Base-by-base conservation (phyloP, 1,140 invertebrate genomes). In the Drosophila punjabiensis region DNA sequence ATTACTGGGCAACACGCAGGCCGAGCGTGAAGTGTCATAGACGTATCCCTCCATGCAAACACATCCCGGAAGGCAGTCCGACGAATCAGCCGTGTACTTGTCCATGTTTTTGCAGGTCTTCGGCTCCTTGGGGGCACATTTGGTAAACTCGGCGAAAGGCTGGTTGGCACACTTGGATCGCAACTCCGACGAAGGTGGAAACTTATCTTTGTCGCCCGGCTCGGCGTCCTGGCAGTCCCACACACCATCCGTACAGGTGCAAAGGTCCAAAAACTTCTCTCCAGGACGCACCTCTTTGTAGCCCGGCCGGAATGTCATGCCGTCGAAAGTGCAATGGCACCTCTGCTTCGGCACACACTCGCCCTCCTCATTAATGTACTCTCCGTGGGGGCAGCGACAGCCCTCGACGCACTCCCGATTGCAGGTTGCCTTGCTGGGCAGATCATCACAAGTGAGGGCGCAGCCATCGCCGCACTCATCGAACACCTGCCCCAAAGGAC, bases 51-150 rank as follows among this genome's bases (percentile, higher is more conserved):
- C 92, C 93, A 96, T 96, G 92, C 97, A 98, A 67, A 96, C 93
- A 86, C 97, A 98, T 5, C 97, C 97, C 1, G 96, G 94, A 20
- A 95, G 94, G 81, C 97, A 98, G 3, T 96, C 93, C 5, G 93
- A 93, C 1, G 95, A 92, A 67, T 94, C 82, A 76, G 92, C 52
- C 64, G 93, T 43, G 62, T 93, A 75, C 35, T 95, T 93, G 71
- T 97, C 95, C 96, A 97, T 97, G 89, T 97, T 98, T 93, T 96
- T 96, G 93, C 98, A 98, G 0, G 97, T 98, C 33, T 95, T 92
- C 0, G 96, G 96, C 79, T 97, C 96, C 0, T 94, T 94, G 0
- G 96, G 95, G 76, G 96, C 95, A 91, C 98, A 98, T 60, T 96
- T 95, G 6, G 96, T 96, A 73, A 97, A 97, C 79, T 96, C 95